Evolutionary conservation across 2,888 invertebrate species (phyloP).

Genomic region (Lasioglossum zephyrum): DNA sequence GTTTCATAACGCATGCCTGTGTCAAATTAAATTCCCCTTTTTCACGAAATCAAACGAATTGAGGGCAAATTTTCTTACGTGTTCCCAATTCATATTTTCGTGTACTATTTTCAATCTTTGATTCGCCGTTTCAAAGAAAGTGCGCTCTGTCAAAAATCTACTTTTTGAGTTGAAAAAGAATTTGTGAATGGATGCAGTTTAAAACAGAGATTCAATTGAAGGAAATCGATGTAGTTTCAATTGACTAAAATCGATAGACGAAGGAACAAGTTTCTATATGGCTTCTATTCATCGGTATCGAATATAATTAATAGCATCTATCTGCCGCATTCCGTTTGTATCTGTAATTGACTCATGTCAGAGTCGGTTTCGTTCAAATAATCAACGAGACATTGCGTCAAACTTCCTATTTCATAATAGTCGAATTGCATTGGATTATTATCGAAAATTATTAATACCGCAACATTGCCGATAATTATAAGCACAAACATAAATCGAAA

Average conservation of each 20-base stretch:
- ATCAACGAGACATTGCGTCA: not conserved
- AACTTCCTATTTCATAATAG: not conserved
- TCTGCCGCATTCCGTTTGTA: not conserved
- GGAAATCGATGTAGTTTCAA: no score
- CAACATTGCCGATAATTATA: not conserved
- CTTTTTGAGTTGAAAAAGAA: not conserved
- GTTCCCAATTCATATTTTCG: no score
- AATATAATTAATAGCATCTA: not conserved
- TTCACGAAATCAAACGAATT: no score
- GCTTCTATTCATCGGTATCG: not conserved
- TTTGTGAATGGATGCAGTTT: not conserved
- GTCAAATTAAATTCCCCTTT: no score
- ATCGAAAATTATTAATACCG: not conserved
- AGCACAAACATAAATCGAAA: not conserved
- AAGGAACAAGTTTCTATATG: no score
- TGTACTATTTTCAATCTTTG: not conserved
- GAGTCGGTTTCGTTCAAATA: not conserved
- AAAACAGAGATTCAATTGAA: no score
- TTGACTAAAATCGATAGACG: no score
- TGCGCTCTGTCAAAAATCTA: not conserved
- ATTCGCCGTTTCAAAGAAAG: not conserved
- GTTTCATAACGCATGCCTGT: no score
- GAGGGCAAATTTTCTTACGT: no score
- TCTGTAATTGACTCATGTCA: not conserved
- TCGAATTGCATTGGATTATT: not conserved